A percentile compares a stretch with the other conserved stretches of the same genome.
These are phyloP conservation scores for Aphodius granarius DNA, from an alignment of 2,888 invertebrate genomes.

Conservation along the genomic window DNA sequence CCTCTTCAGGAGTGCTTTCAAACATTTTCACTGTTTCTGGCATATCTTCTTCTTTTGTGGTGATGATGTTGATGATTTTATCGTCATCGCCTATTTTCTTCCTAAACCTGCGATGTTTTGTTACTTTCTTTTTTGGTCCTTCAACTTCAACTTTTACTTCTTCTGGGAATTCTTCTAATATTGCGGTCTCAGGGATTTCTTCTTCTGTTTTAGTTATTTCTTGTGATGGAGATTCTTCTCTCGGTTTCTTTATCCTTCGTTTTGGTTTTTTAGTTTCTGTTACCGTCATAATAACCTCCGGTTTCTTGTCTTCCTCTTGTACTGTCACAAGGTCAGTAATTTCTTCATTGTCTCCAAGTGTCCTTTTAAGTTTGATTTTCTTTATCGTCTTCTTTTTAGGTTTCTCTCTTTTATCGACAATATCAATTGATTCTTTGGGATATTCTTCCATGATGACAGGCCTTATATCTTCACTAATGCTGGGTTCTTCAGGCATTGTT, in stretches of 20 bases:
- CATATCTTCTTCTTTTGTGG: conserved; percentile 33
- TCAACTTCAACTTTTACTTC: conserved; percentile 37
- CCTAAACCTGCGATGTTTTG: conserved; percentile 36
- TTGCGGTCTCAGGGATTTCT: conserved; percentile 26
- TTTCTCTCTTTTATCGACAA: conserved; percentile 22
- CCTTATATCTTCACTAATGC: conserved; percentile 46
- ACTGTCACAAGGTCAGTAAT: conserved; percentile 48
- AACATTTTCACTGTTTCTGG: conserved; percentile 28
- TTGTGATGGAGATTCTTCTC: conserved; percentile 25
- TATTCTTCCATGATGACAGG: conserved; percentile 33
- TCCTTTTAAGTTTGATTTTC: conserved; percentile 52
- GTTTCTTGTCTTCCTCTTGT: conserved; percentile 40
- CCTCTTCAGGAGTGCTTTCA: conserved; percentile 30
- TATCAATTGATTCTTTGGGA: conserved; percentile 39
- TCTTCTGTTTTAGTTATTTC: conserved; percentile 26
- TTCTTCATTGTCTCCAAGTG: conserved; percentile 47
- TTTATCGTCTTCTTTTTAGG: conserved; percentile 39
- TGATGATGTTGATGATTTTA: conserved; percentile 18
- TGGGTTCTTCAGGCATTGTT: conserved; percentile 37
- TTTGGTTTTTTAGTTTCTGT: background rate
- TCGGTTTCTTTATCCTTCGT: conserved; percentile 14
- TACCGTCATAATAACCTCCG: conserved; percentile 40
- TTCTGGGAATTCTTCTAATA: conserved; percentile 39
- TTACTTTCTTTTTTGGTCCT: conserved; percentile 18
- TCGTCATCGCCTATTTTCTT: conserved; percentile 37